phyloP scores from a whole-genome alignment of 2,888 invertebrate species.

The Drosophila yooni region DNA sequence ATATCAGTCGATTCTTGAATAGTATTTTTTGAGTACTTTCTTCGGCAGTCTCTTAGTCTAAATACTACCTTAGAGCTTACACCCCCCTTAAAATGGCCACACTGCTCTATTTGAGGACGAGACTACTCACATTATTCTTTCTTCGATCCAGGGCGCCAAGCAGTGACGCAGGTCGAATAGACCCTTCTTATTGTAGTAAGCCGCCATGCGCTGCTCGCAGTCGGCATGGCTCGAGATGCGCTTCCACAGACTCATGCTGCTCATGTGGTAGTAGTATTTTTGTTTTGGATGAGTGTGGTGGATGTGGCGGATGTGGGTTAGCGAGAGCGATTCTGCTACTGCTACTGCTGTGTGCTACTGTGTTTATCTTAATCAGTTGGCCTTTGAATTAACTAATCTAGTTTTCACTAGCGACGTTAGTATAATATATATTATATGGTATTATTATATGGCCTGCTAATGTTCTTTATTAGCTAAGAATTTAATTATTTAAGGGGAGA shows the following conservation, averaged over 20 bases:
- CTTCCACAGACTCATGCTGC: slow-evolving; percentile 89
- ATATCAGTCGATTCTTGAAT: neutral
- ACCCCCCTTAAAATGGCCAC: slow-evolving; percentile 10
- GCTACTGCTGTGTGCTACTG: slow-evolving; percentile 12
- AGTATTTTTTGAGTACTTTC: neutral
- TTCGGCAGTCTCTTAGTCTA: neutral
- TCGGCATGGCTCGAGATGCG: slow-evolving; percentile 89
- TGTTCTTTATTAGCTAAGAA: neutral
- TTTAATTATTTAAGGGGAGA: neutral
- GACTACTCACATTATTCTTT: slow-evolving; percentile 92
- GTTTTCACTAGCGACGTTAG: neutral
- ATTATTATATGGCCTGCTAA: neutral
- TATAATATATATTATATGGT: no score
- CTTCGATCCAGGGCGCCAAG: slow-evolving; percentile 96
- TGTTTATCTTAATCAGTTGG: slow-evolving; percentile 6
- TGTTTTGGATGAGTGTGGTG: slow-evolving; percentile 50
- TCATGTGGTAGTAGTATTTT: slow-evolving; percentile 38
- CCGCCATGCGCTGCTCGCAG: slow-evolving; percentile 91
- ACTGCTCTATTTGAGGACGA: slow-evolving; percentile 7
- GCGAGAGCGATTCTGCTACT: slow-evolving; percentile 39
- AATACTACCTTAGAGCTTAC: neutral
- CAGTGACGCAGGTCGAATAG: slow-evolving; percentile 97
- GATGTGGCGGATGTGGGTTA: slow-evolving; percentile 45
- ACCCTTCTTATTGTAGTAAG: slow-evolving; percentile 95
- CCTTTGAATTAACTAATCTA: neutral